A percentile compares a stretch with the other conserved stretches of the same genome.
These are phyloP conservation scores for Sycobia sp. DNA, from an alignment of 1,140 invertebrate species.

Conservation along the genomic window DNA sequence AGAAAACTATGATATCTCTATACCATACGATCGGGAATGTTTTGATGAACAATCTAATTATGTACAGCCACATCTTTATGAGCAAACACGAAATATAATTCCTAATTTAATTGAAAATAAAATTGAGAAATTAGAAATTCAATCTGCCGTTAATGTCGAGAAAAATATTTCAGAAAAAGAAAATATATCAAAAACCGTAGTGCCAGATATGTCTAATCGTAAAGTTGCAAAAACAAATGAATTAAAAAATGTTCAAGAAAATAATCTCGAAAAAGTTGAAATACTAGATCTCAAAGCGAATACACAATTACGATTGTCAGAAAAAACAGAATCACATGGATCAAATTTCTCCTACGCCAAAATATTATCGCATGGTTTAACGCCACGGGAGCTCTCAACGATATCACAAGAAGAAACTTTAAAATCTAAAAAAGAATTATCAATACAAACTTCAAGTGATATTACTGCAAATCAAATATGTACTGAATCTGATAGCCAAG, in stretches of 20 bases:
- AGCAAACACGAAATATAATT: conserved; percentile 35
- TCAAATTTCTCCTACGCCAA: conserved; percentile 72
- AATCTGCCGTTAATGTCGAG: too few species aligned
- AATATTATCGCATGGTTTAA: conserved; percentile 72
- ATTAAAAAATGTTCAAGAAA: too few species aligned
- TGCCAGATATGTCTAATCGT: too few species aligned
- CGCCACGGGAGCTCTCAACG: conserved; percentile 35
- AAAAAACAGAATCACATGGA: conserved; percentile 39
- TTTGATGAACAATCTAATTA: conserved; percentile 44
- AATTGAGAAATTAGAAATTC: too few species aligned
- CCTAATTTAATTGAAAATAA: too few species aligned
- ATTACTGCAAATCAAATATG: background rate
- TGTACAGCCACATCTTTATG: conserved; percentile 44
- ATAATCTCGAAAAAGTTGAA: too few species aligned
- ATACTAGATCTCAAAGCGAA: too few species aligned
- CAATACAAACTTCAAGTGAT: conserved; percentile 3
- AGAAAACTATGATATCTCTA: conserved; percentile 42
- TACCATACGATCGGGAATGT: conserved; percentile 40
- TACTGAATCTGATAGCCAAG: background rate
- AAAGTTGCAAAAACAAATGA: too few species aligned
- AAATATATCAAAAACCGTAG: too few species aligned
- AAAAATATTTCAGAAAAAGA: too few species aligned
- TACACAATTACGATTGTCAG: background rate
- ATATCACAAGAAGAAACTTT: conserved; percentile 23
- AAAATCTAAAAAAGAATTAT: background rate